Evolutionary conservation across 37 sponge, comb jelly and placozoan species (phyloP), one percentile per base, ranked within the genome.

Genomic region (Cliona cf. orientalis): DNA sequence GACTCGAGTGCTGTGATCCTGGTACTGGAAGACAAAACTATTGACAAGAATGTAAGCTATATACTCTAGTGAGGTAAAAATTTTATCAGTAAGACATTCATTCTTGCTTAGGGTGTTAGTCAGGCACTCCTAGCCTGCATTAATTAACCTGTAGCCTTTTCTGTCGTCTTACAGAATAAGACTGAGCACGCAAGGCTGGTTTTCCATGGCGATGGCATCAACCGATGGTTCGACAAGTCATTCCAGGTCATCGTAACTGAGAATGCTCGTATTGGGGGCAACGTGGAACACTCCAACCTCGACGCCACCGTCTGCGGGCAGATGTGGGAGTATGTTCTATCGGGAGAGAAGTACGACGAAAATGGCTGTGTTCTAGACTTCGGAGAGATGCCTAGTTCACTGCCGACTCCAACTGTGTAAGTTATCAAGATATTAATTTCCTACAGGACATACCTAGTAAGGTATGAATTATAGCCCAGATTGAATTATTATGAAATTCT

Each of bases 151-250:
- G n/a, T n/a, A n/a, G n/a, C n/a, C n/a, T n/a, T n/a, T n/a, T n/a
- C n/a, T n/a, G n/a, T n/a, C n/a, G n/a, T n/a, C n/a, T n/a, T 78
- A 28, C 53, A 83, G 88, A 82, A 81, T 33, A 17, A 72, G 31
- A 71, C 41, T 22, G 61, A 21, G 17, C 25, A 7, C 1, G 42
- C 59, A 22, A 33, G 40, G 29, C 25, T 58, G 4, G 36, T 79
- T 14, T 87, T 80, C 44, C 88, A 87, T 81, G 88, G 88, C 0
- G 42, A 87, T 60, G 75, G 58, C n/a, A 53, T 74, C 73, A 81
- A 81, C 68, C 41, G 81, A 33, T 93, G 93, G 93, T 88, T 85
- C 71, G 93, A 93, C 49, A 93, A 93, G 68, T 42, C 42, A 14
- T 25, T 81, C 55, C 58, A n/a, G 0, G 2, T 81, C 2, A 23